phyloP scores from a whole-genome alignment of 64 coral and sea anemone species.

The Hydrozoanthus tunicans region DNA sequence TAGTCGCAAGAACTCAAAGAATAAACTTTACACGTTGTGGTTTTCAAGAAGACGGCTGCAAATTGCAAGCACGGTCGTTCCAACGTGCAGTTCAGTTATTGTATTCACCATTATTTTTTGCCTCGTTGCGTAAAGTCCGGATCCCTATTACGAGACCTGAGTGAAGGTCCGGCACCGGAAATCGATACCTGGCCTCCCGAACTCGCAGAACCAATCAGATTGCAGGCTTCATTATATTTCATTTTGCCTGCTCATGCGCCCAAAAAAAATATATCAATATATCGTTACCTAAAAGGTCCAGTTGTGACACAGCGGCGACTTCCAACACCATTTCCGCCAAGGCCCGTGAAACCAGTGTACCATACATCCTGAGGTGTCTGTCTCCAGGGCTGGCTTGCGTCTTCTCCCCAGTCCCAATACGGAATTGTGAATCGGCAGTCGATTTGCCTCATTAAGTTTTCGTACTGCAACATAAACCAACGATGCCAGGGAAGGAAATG shows the following conservation, averaged over 20 bases:
- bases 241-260: not conserved
- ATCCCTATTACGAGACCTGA: too few species aligned
- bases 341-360: not conserved
- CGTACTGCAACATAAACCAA: not conserved
- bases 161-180: too few species aligned
- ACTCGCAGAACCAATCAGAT: too few species aligned
- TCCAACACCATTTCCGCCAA: conserved; percentile 46
- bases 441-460: conserved; percentile 21
- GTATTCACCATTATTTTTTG: too few species aligned
- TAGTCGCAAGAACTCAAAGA: too few species aligned
- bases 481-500: conserved; percentile 39
- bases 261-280: not conserved
- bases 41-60: too few species aligned
- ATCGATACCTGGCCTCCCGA: too few species aligned
- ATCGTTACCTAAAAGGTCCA: conserved; percentile 47
- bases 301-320: not conserved
- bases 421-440: conserved; percentile 1
- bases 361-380: not conserved
- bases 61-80: too few species aligned
- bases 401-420: conserved; percentile 17
- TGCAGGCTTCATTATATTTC: not conserved
- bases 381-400: conserved; percentile 22
- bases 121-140: too few species aligned
- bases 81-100: too few species aligned
- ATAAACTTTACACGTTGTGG: too few species aligned